A percentile compares a stretch with the other conserved stretches of the same genome.
Evolutionary conservation across 2,888 invertebrate species (phyloP).

Genomic region (Abrostola triplasia): DNA sequence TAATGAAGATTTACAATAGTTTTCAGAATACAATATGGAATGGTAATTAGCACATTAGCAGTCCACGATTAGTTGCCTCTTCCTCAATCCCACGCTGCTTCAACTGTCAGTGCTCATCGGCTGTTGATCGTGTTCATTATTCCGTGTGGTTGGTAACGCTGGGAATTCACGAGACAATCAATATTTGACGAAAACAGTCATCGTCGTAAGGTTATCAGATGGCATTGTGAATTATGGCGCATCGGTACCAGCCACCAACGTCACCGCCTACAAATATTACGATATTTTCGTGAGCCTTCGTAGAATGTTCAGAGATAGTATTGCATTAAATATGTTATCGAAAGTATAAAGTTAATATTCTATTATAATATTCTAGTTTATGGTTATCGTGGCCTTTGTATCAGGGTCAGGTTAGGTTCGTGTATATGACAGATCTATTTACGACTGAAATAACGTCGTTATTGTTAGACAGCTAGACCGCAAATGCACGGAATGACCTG

Average conservation of each 20-base stretch:
- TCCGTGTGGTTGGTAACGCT: constrained; percentile 51
- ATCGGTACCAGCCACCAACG: constrained; percentile 77
- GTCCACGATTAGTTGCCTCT: constrained; percentile 55
- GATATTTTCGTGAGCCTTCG: constrained; percentile 63
- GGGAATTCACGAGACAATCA: constrained; percentile 66
- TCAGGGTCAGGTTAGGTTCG: constrained; percentile 43
- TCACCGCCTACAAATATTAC: constrained; percentile 72
- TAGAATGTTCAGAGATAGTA: constrained; percentile 49
- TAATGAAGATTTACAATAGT: constrained; percentile 46
- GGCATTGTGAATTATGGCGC: constrained; percentile 74
- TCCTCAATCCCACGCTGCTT: constrained; percentile 63
- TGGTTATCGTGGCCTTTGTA: constrained; percentile 35
- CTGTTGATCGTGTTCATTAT: constrained; percentile 49
- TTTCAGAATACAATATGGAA: constrained; percentile 52
- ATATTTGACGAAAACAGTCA: constrained; percentile 73
- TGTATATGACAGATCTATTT: constrained; percentile 35
- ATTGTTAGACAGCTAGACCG: constrained; percentile 7
- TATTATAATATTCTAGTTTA: constrained; percentile 43
- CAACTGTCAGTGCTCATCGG: constrained; percentile 47
- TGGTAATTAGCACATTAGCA: constrained; percentile 62
- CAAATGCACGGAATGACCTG: neutral
- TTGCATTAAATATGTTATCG: constrained; percentile 40
- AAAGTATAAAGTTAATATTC: constrained; percentile 37
- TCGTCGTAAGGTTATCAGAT: constrained; percentile 72
- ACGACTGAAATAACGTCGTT: constrained; percentile 33